Evolutionary conservation across 2,888 invertebrate species (phyloP).

Genomic region (Phanerotoma sp.): DNA sequence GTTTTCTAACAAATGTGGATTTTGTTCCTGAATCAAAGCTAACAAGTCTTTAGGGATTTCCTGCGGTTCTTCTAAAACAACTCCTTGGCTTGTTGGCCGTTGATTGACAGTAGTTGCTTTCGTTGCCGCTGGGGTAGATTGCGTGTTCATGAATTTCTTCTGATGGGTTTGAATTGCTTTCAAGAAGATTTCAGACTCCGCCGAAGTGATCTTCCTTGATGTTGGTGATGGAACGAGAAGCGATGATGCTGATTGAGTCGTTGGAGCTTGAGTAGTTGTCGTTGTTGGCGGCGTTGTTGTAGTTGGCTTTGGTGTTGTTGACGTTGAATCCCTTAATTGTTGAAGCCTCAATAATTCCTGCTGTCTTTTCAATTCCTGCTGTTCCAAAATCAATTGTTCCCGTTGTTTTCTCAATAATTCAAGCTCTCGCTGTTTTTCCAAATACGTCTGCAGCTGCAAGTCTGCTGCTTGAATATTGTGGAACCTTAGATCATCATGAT

Average conservation of each 20-base stretch:
- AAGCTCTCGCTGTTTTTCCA: constrained; percentile 66
- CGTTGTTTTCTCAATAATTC: constrained; percentile 69
- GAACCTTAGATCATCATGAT: constrained; percentile 54
- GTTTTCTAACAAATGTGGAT: constrained; percentile 37
- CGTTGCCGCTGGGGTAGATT: constrained; percentile 25
- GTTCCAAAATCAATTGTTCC: constrained; percentile 76
- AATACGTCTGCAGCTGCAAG: constrained; percentile 62
- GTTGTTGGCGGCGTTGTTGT: constrained; percentile 30
- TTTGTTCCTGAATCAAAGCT: constrained; percentile 40
- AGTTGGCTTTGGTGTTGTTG: constrained; percentile 41
- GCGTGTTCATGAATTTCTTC: constrained; percentile 47
- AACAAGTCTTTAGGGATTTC: constrained; percentile 45
- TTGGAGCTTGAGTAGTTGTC: constrained; percentile 34
- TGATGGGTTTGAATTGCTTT: constrained; percentile 54
- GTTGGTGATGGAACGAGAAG: constrained; percentile 47
- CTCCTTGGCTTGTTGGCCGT: constrained; percentile 34
- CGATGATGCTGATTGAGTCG: constrained; percentile 33
- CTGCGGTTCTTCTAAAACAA: constrained; percentile 13
- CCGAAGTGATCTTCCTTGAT: constrained; percentile 48
- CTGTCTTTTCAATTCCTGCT: constrained; percentile 76
- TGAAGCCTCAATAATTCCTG: constrained; percentile 75
- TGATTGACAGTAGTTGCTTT: constrained; percentile 23
- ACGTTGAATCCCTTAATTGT: constrained; percentile 67
- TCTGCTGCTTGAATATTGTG: constrained; percentile 60
- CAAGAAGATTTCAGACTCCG: constrained; percentile 51